These are phyloP conservation scores for Corythornis leucogaster DNA, from an alignment of 2,797 vertebrate genomes.

Conservation along the genomic window DNA sequence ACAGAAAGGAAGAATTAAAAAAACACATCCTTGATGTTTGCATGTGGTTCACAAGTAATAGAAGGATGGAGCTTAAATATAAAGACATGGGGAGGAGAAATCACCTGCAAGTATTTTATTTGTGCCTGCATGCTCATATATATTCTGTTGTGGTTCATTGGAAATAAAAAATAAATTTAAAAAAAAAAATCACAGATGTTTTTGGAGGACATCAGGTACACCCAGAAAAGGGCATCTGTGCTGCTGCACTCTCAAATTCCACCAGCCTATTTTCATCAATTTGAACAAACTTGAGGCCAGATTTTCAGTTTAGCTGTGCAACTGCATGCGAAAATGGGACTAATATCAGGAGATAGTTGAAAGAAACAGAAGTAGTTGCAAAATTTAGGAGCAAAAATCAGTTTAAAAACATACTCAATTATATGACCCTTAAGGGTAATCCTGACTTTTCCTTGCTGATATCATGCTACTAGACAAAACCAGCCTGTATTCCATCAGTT, in stretches of 20 bases:
- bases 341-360: neutral
- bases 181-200: neutral
- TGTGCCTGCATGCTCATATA: neutral
- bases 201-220: neutral
- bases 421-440: neutral
- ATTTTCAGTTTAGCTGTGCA: neutral
- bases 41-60: neutral
- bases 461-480: neutral
- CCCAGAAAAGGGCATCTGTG: neutral
- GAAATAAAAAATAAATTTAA: neutral
- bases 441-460: neutral
- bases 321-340: neutral
- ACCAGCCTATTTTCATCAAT: neutral
- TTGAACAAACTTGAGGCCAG: neutral
- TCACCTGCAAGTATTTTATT: neutral
- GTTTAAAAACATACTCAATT: neutral
- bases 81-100: neutral
- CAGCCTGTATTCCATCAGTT: neutral
- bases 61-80: neutral
- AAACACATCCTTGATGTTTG: constrained; percentile 31
- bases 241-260: neutral
- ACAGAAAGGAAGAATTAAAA: constrained; percentile 27
- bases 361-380: neutral
- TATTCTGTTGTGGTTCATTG: neutral
- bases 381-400: neutral